phyloP scores from a whole-genome alignment of 1,140 invertebrate genomes.

The Bombyx mandarina region DNA sequence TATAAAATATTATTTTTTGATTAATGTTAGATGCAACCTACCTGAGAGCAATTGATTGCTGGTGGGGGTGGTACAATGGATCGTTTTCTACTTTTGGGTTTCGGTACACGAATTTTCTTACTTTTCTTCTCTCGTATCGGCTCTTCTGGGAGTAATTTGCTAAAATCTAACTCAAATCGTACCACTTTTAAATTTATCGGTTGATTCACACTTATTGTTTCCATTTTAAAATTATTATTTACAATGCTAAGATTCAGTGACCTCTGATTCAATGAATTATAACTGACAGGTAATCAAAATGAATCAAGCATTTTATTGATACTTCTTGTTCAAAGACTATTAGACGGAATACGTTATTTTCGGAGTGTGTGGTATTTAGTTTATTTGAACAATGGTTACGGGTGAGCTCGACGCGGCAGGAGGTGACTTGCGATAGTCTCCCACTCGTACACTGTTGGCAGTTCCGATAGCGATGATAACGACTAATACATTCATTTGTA shows the following conservation, averaged over 20 bases:
- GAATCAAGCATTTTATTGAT: no score
- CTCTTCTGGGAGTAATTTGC: conserved; percentile 21
- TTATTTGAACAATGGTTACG: conserved; percentile 2
- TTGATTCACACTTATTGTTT: conserved; percentile 51
- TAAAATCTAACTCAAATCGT: conserved; percentile 50
- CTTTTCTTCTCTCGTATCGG: conserved; percentile 23
- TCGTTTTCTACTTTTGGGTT: conserved; percentile 20
- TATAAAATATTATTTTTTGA: neutral
- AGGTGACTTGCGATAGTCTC: conserved; percentile 35
- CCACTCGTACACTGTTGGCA: conserved; percentile 43
- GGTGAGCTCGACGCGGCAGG: conserved; percentile 9
- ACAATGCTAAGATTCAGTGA: no score
- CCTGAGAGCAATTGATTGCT: conserved; percentile 29
- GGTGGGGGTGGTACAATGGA: conserved; percentile 38
- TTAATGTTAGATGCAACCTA: conserved; percentile 11
- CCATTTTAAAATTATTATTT: conserved; percentile 25
- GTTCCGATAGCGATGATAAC: conserved; percentile 53
- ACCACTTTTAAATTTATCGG: conserved; percentile 59
- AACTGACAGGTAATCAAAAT: no score
- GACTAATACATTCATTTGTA: conserved; percentile 56
- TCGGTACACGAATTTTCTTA: conserved; percentile 39
- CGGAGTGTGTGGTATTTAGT: neutral
- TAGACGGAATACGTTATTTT: no score
- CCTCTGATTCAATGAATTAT: neutral
- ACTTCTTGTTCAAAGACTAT: no score